Conservation (phyloP, 2,888 invertebrate genomes). For the Eristalis pertinax region DNA sequence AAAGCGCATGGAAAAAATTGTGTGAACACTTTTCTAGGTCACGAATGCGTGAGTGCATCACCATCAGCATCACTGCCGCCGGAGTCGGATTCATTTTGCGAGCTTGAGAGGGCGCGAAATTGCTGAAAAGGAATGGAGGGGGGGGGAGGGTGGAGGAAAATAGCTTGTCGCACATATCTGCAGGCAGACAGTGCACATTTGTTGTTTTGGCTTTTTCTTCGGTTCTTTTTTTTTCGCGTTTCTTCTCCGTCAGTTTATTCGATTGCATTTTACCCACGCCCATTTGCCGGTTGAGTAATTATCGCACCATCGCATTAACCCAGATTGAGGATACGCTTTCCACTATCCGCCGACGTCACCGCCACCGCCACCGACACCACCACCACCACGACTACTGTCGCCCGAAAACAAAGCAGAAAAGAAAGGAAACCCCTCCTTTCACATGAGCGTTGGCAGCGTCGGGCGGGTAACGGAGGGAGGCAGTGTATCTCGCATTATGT, state of each 20-base stretch:
- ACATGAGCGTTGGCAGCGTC: background rate
- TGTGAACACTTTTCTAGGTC: slow-evolving; percentile 69
- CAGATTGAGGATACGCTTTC: slow-evolving; percentile 46
- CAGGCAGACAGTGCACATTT: slow-evolving; percentile 57
- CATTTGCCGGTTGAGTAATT: slow-evolving; percentile 71
- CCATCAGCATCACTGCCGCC: slow-evolving; percentile 54
- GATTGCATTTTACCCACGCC: slow-evolving; percentile 68
- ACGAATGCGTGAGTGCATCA: slow-evolving; percentile 70
- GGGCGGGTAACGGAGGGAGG: background rate
- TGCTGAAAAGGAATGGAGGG: slow-evolving; percentile 34
- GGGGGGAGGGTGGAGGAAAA: background rate
- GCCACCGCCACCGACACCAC: slow-evolving; percentile 10
- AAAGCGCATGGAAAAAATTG: slow-evolving; percentile 44
- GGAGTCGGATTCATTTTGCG: slow-evolving; percentile 3
- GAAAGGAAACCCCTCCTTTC: background rate
- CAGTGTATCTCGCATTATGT: slow-evolving; percentile 49
- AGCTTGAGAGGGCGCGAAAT: background rate
- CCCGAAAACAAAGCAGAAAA: slow-evolving; percentile 3
- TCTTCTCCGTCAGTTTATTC: slow-evolving; percentile 9
- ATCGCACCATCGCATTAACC: slow-evolving; percentile 72
- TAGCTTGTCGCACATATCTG: slow-evolving; percentile 51
- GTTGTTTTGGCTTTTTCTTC: slow-evolving; percentile 23
- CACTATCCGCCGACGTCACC: slow-evolving; percentile 46
- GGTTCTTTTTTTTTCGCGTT: background rate
- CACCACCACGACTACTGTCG: background rate